These are phyloP conservation scores for Julus scanicus DNA, from an alignment of 2,888 invertebrate species.

Conservation along the genomic window DNA sequence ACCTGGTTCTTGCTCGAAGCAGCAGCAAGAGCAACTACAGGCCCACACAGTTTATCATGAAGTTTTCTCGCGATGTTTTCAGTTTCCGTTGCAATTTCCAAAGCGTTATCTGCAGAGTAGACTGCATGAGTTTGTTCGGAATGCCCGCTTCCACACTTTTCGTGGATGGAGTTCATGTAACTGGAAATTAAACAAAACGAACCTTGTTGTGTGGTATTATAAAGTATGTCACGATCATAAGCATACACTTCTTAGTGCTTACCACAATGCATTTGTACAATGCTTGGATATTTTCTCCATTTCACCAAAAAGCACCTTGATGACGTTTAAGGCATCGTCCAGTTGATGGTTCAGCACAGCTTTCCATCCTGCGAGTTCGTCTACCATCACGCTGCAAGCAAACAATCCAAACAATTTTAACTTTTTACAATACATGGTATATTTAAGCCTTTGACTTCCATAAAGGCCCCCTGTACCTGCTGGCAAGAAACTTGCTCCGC, in stretches of 20 bases:
- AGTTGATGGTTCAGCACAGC: constrained; percentile 79
- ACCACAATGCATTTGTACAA: constrained; percentile 14
- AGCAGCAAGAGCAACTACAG: constrained; percentile 61
- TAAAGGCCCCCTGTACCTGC: constrained; percentile 73
- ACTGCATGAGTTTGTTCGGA: constrained; percentile 62
- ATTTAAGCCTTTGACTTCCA: background rate
- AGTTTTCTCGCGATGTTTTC: constrained; percentile 75
- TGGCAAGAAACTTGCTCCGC: constrained; percentile 95
- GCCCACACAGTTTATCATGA: constrained; percentile 68
- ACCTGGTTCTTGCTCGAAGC: constrained; percentile 9
- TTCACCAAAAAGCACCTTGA: constrained; percentile 78
- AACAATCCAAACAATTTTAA: background rate
- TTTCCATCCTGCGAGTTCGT: constrained; percentile 89
- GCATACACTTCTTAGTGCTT: no score
- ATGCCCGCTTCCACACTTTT: constrained; percentile 67
- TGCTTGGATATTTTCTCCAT: constrained; percentile 65
- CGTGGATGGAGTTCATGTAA: constrained; percentile 68
- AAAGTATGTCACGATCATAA: background rate
- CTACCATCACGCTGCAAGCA: constrained; percentile 83
- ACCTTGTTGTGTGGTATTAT: background rate
- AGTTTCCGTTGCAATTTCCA: constrained; percentile 72
- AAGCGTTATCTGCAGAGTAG: constrained; percentile 56
- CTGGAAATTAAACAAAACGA: constrained; percentile 61
- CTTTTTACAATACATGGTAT: background rate
- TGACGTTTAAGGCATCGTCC: constrained; percentile 76